Conservation (phyloP, 2,797 vertebrate genomes). For the Phalanger gymnotis region DNA sequence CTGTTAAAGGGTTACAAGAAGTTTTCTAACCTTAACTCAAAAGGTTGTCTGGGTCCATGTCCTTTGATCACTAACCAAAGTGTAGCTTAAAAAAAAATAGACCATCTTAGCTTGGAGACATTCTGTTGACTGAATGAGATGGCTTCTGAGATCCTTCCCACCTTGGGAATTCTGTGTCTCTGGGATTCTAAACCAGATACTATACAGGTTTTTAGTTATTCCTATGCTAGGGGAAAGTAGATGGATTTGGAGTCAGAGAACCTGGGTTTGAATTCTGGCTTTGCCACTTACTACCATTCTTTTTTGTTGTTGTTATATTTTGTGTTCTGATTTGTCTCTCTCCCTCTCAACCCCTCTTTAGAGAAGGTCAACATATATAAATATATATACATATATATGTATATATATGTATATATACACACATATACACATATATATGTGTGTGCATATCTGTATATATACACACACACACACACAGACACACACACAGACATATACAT, state of each 20-base stretch:
- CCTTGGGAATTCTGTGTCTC: not conserved
- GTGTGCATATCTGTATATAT: no score
- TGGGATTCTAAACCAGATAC: not conserved
- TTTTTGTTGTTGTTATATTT: not conserved
- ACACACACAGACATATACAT: no score
- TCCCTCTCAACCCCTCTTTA: not conserved
- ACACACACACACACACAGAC: no score
- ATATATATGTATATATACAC: no score
- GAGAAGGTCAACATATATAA: not conserved
- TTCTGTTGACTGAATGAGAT: no score
- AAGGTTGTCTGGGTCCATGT: no score
- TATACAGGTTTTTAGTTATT: not conserved
- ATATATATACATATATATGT: fast-evolving
- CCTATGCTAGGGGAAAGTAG: not conserved
- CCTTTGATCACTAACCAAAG: no score
- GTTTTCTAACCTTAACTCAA: no score
- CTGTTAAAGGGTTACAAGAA: not conserved
- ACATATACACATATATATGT: no score
- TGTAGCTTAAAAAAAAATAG: no score
- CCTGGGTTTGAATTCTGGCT: not conserved
- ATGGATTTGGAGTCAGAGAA: not conserved
- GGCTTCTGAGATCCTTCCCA: not conserved
- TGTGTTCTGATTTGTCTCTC: not conserved
- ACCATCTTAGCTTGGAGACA: no score
- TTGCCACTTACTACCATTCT: not conserved